Base-by-base conservation (phyloP, 2,888 invertebrate genomes). In the Lamellibrachia columna region DNA sequence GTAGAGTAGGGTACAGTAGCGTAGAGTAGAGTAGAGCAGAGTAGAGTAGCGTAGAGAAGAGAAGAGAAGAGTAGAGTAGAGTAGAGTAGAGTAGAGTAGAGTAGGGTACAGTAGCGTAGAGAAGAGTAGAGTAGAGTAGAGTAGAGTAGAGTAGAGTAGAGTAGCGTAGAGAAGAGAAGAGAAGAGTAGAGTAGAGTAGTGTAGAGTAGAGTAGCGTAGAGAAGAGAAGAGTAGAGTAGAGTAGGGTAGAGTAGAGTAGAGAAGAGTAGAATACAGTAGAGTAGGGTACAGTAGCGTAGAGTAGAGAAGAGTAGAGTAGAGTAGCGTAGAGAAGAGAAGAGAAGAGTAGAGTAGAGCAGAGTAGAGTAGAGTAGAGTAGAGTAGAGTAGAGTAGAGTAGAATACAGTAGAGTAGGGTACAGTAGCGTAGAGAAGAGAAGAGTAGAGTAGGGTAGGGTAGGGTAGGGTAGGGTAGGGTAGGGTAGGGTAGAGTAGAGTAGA, bases 191-290 rank as follows among this genome's bases (percentile, higher is more conserved):
- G 8, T 53, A 53, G 6, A 52, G 52, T 8, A 90, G 91, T 15
- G 92, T 7, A 75, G 92, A 90, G 90, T 90, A 15, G 90, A 90
- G 90, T 90, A 90, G 90, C 15, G n/a, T n/a, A n/a, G n/a, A n/a
- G n/a, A n/a, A n/a, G n/a, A n/a, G n/a, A n/a, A n/a, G n/a, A n/a
- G n/a, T 15, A 15, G 22, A 22, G 15, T 15, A 15, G 15, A 53
- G 91, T 11, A 15, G 11, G 55, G 53, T 28, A 91, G 40, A 28
- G 91, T 15, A 22, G 91, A 22, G 11, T 15, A 22, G 91, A 15
- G 40, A 15, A 91, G n/a, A n/a, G n/a, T n/a, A n/a, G n/a, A n/a
- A n/a, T n/a, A n/a, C n/a, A n/a, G n/a, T n/a, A n/a, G n/a, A n/a
- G n/a, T n/a, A n/a, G n/a, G n/a, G n/a, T n/a, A n/a, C n/a, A n/a